Evolutionary conservation across 2,113 vertebrate species (phyloP).

Genomic region (Asarcornis scutulata): DNA sequence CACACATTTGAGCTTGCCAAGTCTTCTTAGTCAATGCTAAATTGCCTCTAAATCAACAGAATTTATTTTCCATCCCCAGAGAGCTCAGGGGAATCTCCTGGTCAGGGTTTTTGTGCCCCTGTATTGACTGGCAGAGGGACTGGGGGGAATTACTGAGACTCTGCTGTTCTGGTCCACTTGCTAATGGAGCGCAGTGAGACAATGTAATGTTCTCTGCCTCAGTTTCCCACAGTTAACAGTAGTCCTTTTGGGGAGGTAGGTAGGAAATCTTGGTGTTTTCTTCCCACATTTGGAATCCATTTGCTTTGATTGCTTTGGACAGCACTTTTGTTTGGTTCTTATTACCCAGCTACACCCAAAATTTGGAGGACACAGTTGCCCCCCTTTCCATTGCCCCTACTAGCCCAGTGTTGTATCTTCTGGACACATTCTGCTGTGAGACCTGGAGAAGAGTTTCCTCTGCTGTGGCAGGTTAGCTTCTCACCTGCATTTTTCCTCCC

Average conservation of each 20-base stretch:
- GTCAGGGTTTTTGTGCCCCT: background rate
- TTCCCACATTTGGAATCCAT: background rate
- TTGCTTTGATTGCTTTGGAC: background rate
- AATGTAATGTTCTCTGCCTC: background rate
- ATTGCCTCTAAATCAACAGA: slow-evolving; percentile 13
- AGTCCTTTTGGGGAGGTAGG: background rate
- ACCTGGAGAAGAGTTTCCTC: background rate
- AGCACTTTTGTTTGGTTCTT: background rate
- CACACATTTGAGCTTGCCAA: slow-evolving; percentile 38
- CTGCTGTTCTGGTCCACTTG: background rate
- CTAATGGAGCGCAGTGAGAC: background rate
- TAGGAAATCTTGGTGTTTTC: background rate
- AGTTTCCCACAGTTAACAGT: background rate
- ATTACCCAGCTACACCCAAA: background rate
- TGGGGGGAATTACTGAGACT: background rate
- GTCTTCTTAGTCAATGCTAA: background rate
- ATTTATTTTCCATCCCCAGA: background rate
- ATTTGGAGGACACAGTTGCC: background rate
- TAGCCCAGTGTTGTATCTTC: background rate
- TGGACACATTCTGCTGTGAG: background rate
- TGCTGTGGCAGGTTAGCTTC: background rate
- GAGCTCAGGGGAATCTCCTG: background rate
- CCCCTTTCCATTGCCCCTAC: background rate
- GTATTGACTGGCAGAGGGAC: background rate
- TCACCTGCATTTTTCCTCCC: background rate